Evolutionary conservation across 2,113 vertebrate genomes (phyloP).

Genomic region (Macroglossus sobrinus): DNA sequence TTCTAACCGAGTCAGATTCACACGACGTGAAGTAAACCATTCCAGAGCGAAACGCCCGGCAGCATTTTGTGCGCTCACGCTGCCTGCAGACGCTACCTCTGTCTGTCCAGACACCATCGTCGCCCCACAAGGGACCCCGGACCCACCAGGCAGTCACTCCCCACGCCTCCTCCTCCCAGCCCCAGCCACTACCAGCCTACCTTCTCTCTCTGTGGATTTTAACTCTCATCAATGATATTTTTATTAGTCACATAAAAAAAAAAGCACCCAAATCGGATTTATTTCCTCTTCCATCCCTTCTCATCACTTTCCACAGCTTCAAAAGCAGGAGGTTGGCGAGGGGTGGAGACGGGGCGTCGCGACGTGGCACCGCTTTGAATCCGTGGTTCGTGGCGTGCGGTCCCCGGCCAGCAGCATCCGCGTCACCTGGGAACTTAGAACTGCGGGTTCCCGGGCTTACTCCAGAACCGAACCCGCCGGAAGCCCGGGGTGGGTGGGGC

Average conservation of each 20-base stretch:
- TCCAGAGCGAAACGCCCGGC: background rate
- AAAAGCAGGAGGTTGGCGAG: background rate
- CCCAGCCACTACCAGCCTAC: background rate
- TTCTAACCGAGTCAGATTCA: background rate
- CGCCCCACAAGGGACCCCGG: background rate
- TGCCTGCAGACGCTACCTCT: background rate
- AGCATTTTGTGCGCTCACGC: background rate
- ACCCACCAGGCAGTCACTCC: background rate
- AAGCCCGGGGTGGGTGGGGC: background rate
- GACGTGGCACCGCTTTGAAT: background rate
- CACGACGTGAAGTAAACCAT: background rate
- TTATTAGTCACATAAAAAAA: conserved; percentile 1
- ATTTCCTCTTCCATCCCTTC: background rate
- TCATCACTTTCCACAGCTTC: background rate
- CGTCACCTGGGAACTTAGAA: background rate
- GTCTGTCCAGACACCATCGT: background rate
- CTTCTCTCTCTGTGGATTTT: background rate
- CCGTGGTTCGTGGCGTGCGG: background rate
- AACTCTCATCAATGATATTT: background rate
- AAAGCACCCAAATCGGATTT: background rate
- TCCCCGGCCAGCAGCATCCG: background rate
- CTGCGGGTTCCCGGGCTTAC: background rate
- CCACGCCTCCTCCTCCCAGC: background rate
- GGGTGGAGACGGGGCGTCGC: background rate
- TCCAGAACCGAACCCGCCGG: background rate